phyloP scores from a whole-genome alignment of 2,113 vertebrate genomes.

The Crotalus tigris region DNA sequence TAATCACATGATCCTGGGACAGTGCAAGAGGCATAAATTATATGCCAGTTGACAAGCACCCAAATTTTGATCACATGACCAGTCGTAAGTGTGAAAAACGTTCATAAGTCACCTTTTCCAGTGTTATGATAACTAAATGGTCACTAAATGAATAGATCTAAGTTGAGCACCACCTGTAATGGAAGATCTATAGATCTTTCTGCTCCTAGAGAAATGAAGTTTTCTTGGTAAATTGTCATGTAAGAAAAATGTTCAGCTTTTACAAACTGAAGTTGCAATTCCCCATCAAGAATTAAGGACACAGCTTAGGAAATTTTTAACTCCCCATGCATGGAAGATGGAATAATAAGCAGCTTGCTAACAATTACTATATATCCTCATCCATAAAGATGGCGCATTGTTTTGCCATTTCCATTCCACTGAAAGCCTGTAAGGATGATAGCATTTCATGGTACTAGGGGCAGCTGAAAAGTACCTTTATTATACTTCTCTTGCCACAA shows the following conservation, averaged over 20 bases:
- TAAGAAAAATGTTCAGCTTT: background rate
- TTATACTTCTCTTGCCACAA: background rate
- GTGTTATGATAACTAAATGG: too few relatives aligned
- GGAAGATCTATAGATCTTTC: background rate
- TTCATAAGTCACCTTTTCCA: background rate
- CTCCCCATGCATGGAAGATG: background rate
- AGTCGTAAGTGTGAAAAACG: background rate
- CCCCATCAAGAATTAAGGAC: background rate
- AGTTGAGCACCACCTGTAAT: background rate
- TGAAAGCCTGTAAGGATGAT: background rate
- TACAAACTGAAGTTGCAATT: background rate
- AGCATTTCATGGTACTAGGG: background rate
- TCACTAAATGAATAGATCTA: background rate
- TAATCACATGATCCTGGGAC: background rate
- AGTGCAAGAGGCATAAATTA: background rate
- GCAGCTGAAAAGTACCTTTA: background rate
- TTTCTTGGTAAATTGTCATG: background rate
- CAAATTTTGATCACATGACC: background rate
- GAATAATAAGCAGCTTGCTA: background rate
- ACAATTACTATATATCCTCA: background rate
- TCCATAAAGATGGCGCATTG: background rate
- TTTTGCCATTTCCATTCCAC: background rate
- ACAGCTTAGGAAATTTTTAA: background rate
- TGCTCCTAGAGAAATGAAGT: background rate
- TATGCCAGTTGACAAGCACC: background rate